Evolutionary conservation across 2,888 invertebrate genomes (phyloP).

Genomic region (Hymenopus coronatus): DNA sequence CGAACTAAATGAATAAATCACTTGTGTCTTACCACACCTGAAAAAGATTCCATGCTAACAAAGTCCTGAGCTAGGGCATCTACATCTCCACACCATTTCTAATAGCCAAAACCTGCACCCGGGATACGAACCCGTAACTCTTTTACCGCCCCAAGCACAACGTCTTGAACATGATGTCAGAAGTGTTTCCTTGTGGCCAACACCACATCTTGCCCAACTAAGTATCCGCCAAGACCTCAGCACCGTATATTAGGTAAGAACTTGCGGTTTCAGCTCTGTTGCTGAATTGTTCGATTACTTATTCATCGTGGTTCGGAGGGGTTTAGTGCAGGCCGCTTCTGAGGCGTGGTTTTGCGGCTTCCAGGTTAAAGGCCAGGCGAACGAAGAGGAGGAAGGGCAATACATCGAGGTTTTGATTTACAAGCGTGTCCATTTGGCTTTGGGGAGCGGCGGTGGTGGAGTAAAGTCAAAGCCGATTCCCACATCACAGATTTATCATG

Average conservation of each 20-base stretch:
- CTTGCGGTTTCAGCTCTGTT: conserved; percentile 5
- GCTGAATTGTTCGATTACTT: conserved; percentile 22
- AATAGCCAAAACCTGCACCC: too few relatives aligned
- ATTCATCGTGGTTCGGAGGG: conserved; percentile 23
- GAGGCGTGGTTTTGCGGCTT: conserved; percentile 11
- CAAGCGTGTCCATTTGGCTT: conserved; percentile 1
- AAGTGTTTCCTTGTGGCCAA: background rate
- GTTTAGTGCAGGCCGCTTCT: conserved; percentile 4
- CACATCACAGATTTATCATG: conserved; percentile 20
- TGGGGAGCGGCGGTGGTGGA: background rate
- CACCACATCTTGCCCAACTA: background rate
- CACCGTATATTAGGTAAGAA: conserved; percentile 15
- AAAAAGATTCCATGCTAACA: too few relatives aligned
- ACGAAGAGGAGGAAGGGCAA: conserved; percentile 1
- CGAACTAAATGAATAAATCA: too few relatives aligned
- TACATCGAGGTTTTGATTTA: conserved; percentile 16
- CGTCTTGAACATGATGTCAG: too few relatives aligned
- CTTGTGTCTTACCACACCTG: too few relatives aligned
- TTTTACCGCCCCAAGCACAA: too few relatives aligned
- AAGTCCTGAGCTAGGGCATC: too few relatives aligned
- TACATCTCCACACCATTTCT: too few relatives aligned
- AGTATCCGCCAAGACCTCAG: background rate
- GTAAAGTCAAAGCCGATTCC: conserved; percentile 16
- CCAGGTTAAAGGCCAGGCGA: conserved; percentile 11
- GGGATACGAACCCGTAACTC: too few relatives aligned